These are phyloP conservation scores for Gnathonemus echidnorhynchus DNA, from an alignment of 2,113 vertebrate species.

Conservation along the genomic window DNA sequence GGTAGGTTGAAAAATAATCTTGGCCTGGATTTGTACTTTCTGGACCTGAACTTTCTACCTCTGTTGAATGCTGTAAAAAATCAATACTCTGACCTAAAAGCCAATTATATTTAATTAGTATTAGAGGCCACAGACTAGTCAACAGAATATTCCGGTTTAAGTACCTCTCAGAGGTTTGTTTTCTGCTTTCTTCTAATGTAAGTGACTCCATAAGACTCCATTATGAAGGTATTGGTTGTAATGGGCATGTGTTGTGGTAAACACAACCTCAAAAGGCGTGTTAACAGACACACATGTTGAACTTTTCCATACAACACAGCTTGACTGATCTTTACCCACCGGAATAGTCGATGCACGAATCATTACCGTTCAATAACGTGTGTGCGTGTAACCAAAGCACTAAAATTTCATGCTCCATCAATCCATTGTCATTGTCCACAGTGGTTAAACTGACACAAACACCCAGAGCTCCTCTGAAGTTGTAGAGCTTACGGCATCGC, in stretches of 20 bases:
- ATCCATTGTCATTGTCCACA: background rate
- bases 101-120: background rate
- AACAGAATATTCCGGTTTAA: background rate
- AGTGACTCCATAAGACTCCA: background rate
- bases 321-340: background rate
- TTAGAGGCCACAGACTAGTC: background rate
- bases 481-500: no score
- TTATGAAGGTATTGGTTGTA: background rate
- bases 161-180: background rate
- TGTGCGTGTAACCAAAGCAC: background rate
- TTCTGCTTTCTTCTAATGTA: no score
- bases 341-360: background rate
- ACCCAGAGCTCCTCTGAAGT: background rate
- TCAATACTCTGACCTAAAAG: background rate
- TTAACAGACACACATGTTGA: background rate
- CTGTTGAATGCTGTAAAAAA: background rate
- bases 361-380: background rate
- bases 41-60: no score
- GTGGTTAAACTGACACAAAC: slow-evolving; percentile 1
- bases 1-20: no score
- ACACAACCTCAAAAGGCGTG: background rate
- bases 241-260: background rate
- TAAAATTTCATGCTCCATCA: background rate
- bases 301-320: background rate
- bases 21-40: no score